Evolutionary conservation across 2,113 vertebrate genomes (phyloP).

Genomic region (Poeciliopsis occidentalis): DNA sequence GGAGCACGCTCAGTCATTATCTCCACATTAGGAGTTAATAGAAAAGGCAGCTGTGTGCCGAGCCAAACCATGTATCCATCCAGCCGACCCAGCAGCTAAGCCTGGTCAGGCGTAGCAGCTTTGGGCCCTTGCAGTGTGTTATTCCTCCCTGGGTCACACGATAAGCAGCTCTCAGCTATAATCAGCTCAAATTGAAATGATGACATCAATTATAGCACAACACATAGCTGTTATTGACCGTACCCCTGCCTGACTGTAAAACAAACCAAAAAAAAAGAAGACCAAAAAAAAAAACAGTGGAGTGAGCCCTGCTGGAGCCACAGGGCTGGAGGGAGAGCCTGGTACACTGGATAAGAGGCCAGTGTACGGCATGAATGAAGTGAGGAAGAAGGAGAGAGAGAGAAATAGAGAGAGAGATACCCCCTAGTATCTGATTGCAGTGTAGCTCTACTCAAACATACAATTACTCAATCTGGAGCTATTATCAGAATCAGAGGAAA

Average conservation of each 20-base stretch:
- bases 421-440: slow-evolving; percentile 78
- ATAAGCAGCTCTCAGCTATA: slow-evolving; percentile 79
- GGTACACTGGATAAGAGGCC: slow-evolving; percentile 36
- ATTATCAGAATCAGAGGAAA: slow-evolving; percentile 75
- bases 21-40: slow-evolving; percentile 66
- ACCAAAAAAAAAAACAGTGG: not conserved
- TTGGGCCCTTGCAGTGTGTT: slow-evolving; percentile 60
- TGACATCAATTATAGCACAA: slow-evolving; percentile 82
- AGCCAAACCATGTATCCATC: slow-evolving; percentile 60
- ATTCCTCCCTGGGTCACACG: slow-evolving; percentile 68
- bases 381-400: slow-evolving; percentile 21
- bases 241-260: slow-evolving; percentile 58
- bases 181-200: slow-evolving; percentile 84
- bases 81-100: slow-evolving; percentile 53
- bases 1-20: slow-evolving; percentile 67
- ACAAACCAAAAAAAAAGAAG: slow-evolving; percentile 13
- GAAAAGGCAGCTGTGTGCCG: slow-evolving; percentile 50
- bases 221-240: slow-evolving; percentile 80
- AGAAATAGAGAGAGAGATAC: slow-evolving; percentile 41
- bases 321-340: slow-evolving; percentile 50
- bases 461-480: slow-evolving; percentile 83
- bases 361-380: slow-evolving; percentile 71
- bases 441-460: slow-evolving; percentile 79
- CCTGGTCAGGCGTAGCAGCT: slow-evolving; percentile 64
- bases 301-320: slow-evolving; percentile 40